These are phyloP conservation scores for Amazona guildingii DNA, from an alignment of 2,113 vertebrate species.

Conservation along the genomic window DNA sequence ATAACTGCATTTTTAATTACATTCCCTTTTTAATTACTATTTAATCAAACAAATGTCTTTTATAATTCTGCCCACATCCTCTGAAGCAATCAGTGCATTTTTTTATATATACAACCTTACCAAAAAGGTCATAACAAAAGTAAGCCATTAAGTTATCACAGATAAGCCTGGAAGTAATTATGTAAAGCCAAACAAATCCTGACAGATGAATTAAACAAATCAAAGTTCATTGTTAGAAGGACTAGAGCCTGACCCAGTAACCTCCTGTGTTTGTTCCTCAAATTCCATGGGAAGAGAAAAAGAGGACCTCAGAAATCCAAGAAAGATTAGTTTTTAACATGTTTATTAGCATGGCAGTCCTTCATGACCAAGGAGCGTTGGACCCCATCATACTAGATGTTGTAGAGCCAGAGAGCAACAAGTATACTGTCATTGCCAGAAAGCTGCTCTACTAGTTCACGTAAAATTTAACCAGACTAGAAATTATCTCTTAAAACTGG, in stretches of 20 bases:
- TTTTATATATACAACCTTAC: conserved; percentile 37
- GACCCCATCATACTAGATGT: neutral
- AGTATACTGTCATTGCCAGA: neutral
- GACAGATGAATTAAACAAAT: conserved; percentile 68
- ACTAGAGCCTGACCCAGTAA: conserved; percentile 56
- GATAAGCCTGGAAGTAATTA: conserved; percentile 70
- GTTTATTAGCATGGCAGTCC: conserved; percentile 15
- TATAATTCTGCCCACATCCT: conserved; percentile 47
- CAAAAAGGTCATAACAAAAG: conserved; percentile 56
- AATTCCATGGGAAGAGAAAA: conserved; percentile 56
- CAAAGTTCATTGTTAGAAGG: conserved; percentile 60
- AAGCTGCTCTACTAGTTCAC: neutral
- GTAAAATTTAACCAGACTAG: neutral
- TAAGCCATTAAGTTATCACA: conserved; percentile 67
- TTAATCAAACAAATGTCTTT: conserved; percentile 43
- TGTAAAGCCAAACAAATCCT: conserved; percentile 65
- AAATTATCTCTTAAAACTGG: neutral
- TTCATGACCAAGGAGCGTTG: neutral
- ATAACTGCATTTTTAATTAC: conserved; percentile 36
- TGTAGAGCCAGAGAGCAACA: neutral
- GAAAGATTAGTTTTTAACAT: conserved; percentile 19
- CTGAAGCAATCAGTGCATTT: neutral
- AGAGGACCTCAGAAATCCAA: conserved; percentile 24
- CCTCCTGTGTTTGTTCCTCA: conserved; percentile 43
- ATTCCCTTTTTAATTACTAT: conserved; percentile 32